Conservation (phyloP, 2,888 invertebrate species). For the Cryptus viduatorius region DNA sequence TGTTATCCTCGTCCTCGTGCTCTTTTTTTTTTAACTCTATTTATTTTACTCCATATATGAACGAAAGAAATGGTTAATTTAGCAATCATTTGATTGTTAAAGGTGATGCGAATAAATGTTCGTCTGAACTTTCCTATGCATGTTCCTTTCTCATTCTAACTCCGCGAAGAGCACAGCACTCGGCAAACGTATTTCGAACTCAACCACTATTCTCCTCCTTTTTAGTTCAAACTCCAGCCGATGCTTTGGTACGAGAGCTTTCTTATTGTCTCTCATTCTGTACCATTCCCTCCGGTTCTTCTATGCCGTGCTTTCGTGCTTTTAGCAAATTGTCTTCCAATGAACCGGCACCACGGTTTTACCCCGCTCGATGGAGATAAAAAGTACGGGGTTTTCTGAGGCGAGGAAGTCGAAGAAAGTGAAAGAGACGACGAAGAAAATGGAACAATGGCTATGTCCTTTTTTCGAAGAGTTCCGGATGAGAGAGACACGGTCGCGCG, state of each 20-base stretch:
- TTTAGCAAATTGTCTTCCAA: slow-evolving; percentile 72
- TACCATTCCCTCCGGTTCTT: slow-evolving; percentile 34
- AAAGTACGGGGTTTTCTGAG: slow-evolving; percentile 10
- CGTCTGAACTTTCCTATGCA: background rate
- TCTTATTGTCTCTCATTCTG: slow-evolving; percentile 30
- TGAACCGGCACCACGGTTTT: slow-evolving; percentile 47
- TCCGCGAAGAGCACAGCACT: background rate
- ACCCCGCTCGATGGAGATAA: background rate
- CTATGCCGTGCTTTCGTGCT: slow-evolving; percentile 58
- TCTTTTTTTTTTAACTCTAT: background rate
- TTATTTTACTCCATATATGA: background rate
- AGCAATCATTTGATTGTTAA: background rate
- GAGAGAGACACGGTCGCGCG: background rate
- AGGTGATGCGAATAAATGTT: background rate
- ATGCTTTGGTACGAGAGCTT: slow-evolving; percentile 26
- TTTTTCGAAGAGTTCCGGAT: slow-evolving; percentile 8
- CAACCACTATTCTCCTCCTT: slow-evolving; percentile 11
- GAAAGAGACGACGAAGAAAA: slow-evolving; percentile 35
- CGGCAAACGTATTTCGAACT: slow-evolving; percentile 8
- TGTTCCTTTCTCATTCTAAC: background rate
- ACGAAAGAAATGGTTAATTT: background rate
- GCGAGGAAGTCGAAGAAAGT: slow-evolving; percentile 39
- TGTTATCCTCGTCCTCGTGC: slow-evolving; percentile 45
- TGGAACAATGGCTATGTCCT: slow-evolving; percentile 21
- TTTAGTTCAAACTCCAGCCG: slow-evolving; percentile 4